These are phyloP conservation scores for Mesodorylaimus sp. DNA, from an alignment of 2,888 invertebrate genomes.

Conservation along the genomic window DNA sequence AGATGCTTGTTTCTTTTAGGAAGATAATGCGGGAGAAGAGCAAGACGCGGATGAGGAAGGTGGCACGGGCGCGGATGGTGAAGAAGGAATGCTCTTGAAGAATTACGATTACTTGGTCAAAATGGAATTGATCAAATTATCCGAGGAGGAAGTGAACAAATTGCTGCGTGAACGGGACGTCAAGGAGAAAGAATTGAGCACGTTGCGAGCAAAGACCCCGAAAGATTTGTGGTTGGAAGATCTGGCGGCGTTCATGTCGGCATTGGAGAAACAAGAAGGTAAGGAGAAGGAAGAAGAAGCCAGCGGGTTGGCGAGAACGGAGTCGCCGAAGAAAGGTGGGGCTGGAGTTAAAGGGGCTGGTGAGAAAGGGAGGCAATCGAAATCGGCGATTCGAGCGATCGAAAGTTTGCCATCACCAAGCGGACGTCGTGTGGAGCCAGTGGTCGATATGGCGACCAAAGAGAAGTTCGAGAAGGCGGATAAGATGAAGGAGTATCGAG, in stretches of 20 bases:
- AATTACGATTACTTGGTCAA: constrained; percentile 85
- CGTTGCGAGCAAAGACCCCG: constrained; percentile 45
- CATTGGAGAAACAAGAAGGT: constrained; percentile 12
- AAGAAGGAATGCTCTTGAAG: constrained; percentile 32
- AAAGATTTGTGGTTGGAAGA: constrained; percentile 69
- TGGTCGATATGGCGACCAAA: constrained; percentile 53
- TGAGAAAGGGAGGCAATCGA: too few relatives aligned
- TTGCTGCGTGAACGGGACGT: constrained; percentile 19
- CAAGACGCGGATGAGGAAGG: constrained; percentile 18
- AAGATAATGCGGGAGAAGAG: constrained; percentile 3
- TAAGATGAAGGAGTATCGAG: constrained; percentile 19
- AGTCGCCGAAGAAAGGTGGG: too few relatives aligned
- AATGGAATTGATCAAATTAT: constrained; percentile 46
- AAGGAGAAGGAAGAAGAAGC: constrained; percentile 8
- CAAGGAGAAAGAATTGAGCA: constrained; percentile 31
- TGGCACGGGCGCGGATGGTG: constrained; percentile 40
- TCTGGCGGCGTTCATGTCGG: constrained; percentile 43
- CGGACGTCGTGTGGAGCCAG: constrained; percentile 49
- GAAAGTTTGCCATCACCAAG: too few relatives aligned
- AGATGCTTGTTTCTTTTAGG: too few relatives aligned
- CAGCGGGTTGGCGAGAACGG: constrained; percentile 1
- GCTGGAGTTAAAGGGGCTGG: too few relatives aligned
- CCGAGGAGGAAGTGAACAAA: constrained; percentile 28
- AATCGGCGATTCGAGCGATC: too few relatives aligned
- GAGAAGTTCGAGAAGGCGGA: constrained; percentile 55